Percentiles rank a stretch among this genome's conserved stretches.
Evolutionary conservation across 2,888 invertebrate species (phyloP).

Genomic region (Eilema depressum): DNA sequence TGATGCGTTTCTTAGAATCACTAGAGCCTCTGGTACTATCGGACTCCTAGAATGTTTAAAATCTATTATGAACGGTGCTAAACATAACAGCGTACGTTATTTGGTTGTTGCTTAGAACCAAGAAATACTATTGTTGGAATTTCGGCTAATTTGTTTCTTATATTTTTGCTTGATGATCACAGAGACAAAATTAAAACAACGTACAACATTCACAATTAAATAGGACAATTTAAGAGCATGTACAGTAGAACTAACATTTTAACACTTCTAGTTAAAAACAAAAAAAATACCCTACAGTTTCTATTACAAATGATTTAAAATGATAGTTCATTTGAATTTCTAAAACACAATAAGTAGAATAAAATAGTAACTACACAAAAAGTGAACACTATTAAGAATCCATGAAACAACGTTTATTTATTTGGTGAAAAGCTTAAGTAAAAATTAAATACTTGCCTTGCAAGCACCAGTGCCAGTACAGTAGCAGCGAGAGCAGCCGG

Average conservation of each 20-base stretch:
- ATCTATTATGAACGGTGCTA: background rate
- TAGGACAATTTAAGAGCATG: no score
- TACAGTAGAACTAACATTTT: no score
- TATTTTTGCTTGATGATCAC: no score
- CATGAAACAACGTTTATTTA: background rate
- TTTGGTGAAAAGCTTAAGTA: background rate
- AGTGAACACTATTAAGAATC: background rate
- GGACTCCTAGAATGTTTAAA: conserved; percentile 71
- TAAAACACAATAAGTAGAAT: background rate
- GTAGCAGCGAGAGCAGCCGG: conserved; percentile 88
- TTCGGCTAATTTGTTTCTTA: no score
- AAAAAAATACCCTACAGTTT: no score
- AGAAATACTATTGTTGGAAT: no score
- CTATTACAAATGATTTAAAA: no score
- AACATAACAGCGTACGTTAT: background rate
- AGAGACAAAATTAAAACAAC: no score
- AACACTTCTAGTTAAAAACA: no score
- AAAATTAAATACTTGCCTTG: conserved; percentile 65
- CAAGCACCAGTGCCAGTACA: conserved; percentile 86
- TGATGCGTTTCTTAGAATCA: conserved; percentile 87
- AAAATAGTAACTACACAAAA: background rate
- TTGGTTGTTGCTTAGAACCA: background rate
- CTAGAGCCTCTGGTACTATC: conserved; percentile 85
- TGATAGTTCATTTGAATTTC: no score
- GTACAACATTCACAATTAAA: no score